phyloP scores from a whole-genome alignment of 2,888 invertebrate genomes.

The Electrophaes corylata region DNA sequence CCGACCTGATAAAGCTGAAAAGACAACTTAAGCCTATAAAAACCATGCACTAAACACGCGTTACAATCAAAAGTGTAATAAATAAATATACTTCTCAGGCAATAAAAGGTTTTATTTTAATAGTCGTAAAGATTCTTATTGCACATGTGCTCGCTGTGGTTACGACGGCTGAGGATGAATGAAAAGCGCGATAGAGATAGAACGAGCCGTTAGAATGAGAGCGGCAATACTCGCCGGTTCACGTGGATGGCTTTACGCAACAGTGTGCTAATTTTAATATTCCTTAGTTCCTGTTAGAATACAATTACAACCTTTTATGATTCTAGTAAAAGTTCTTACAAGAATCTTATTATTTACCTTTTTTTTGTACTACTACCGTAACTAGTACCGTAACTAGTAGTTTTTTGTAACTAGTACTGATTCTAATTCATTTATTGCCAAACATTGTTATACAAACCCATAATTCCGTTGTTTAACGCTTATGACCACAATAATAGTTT shows the following conservation, averaged over 20 bases:
- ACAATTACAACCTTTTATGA: neutral
- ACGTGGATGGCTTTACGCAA: constrained; percentile 77
- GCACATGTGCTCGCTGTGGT: constrained; percentile 70
- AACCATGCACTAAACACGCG: constrained; percentile 82
- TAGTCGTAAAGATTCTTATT: constrained; percentile 78
- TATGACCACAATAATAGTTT: too few species aligned
- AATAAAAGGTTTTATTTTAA: constrained; percentile 81
- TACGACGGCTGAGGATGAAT: constrained; percentile 77
- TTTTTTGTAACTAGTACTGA: too few species aligned
- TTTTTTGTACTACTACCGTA: neutral
- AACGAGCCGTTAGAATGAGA: constrained; percentile 60
- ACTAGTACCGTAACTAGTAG: neutral
- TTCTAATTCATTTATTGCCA: too few species aligned
- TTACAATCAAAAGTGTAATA: constrained; percentile 75
- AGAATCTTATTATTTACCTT: neutral
- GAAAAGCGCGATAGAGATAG: constrained; percentile 69
- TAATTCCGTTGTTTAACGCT: too few species aligned
- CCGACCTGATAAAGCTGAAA: constrained; percentile 85
- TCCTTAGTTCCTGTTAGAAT: constrained; percentile 16
- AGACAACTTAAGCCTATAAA: constrained; percentile 84
- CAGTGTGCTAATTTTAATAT: constrained; percentile 63
- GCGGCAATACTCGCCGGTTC: constrained; percentile 67
- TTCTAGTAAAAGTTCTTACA: constrained; percentile 2
- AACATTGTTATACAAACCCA: too few species aligned
- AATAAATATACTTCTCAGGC: constrained; percentile 78